Evolutionary conservation across 2,888 invertebrate genomes (phyloP), one percentile per base, ranked within the genome.

Genomic region (Scaeva pyrastri): DNA sequence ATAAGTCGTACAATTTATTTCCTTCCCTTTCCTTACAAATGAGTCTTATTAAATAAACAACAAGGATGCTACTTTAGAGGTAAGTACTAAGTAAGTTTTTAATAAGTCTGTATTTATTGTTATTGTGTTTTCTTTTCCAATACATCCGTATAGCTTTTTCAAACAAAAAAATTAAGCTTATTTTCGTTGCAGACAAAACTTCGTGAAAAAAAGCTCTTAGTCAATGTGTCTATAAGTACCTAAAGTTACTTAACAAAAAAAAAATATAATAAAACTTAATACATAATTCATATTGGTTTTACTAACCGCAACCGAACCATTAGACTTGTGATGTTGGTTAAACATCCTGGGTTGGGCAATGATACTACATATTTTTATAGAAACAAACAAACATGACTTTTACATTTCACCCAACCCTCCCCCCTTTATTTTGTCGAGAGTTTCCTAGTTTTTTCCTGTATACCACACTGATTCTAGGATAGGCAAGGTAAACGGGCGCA

Each of bases 271-370:
- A 31, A 31, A 31, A 31, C 31, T 31, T 31, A 2, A 31, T 62
- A 62, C 41, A 62, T 62, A 43, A 62, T 62, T 62, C 62, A 62
- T 62, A 62, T 62, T 10, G n/a, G 21, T 43, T 62, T n/a, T 16
- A 43, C 23, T 26, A 16, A 26, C 43, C 43, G 23, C 55, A 55
- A 26, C 26, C 19, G 43, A 26, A 43, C 23, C 62, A 62, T 43
- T n/a, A n/a, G n/a, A n/a, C n/a, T 62, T 62, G 21, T 43, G 23
- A 16, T 11, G 4, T 2, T 41, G 14, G 4, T 5, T 31, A 31
- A 8, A 31, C 5, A 31, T 0, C 14, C n/a, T 23, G 36, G 31
- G 62, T 43, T 23, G 43, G 41, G 19, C 41, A 43, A 14, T 62
- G 41, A 43, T 62, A 62, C 26, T 62, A n/a, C n/a, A n/a, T n/a